These are phyloP conservation scores for Lutraria rhynchaena DNA, from an alignment of 1,140 invertebrate genomes.

Conservation along the genomic window DNA sequence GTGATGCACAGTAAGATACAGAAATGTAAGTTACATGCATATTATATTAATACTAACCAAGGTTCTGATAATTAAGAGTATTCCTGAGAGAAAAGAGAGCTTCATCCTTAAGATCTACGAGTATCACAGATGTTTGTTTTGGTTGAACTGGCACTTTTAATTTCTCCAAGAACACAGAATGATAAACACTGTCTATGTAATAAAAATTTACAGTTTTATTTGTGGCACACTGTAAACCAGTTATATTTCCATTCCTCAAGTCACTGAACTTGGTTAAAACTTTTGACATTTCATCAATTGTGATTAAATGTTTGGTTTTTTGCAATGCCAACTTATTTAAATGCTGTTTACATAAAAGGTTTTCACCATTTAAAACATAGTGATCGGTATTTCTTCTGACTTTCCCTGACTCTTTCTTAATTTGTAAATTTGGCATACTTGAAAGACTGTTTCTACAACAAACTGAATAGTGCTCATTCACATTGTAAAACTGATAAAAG, in stretches of 20 bases:
- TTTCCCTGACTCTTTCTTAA: constrained; percentile 27
- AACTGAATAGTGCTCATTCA: constrained; percentile 59
- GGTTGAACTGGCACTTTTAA: constrained; percentile 84
- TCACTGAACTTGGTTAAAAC: constrained; percentile 34
- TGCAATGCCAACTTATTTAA: constrained; percentile 60
- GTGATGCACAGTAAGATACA: too few species aligned
- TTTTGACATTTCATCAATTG: constrained; percentile 27
- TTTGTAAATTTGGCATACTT: constrained; percentile 10
- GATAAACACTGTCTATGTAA: constrained; percentile 88
- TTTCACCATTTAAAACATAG: constrained; percentile 58
- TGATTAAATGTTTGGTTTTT: constrained; percentile 49
- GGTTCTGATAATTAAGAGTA: constrained; percentile 22
- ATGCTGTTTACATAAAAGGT: constrained; percentile 34
- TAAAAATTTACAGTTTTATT: constrained; percentile 88
- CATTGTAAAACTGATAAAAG: constrained; percentile 63
- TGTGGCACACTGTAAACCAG: constrained; percentile 84
- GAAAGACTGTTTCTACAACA: constrained; percentile 57
- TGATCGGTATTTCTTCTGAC: constrained; percentile 41
- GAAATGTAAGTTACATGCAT: too few species aligned
- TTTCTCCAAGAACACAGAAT: constrained; percentile 88
- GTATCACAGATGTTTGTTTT: constrained; percentile 86
- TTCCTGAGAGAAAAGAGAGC: constrained; percentile 7
- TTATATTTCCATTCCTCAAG: constrained; percentile 64
- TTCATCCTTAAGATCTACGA: constrained; percentile 87
- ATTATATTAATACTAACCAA: constrained; percentile 52